Base-by-base conservation (phyloP, 2,888 invertebrate genomes). In the Griposia aprilina region DNA sequence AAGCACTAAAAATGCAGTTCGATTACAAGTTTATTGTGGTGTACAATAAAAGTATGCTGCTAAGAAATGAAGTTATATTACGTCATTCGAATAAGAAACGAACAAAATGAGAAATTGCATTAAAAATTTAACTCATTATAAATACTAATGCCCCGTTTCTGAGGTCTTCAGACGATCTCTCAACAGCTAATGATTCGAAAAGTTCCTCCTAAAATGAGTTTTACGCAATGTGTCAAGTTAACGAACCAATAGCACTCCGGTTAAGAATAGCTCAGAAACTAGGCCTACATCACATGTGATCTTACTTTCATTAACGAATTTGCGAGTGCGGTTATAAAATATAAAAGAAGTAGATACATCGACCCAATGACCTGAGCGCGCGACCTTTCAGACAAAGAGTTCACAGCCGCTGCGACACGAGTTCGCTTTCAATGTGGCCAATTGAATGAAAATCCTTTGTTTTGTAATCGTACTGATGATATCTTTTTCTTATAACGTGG, bases 381-480 rank as follows among this genome's bases (percentile, higher is more conserved):
- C 78, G 90, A 88, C 84, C 87, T 89, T 84, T 86, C 78, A 88
- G 82, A 91, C 88, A 89, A 90, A 89, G 84, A 87, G 87, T 86
- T 86, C 88, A 85, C 84, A 85, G 81, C 84, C 81, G 84, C 85
- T 88, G 89, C 82, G 86, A 87, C 88, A 85, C 87, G 79, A 86
- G 88, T 90, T 91, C 89, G 83, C 87, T 87, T 91, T 91, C 90
- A 89, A 90, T 88, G 90, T 87, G 80, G 86, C 78, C 90, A 90
- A 90, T 90, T 90, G 89, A 90, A 89, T 85, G 86, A 88, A 88
- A 90, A 90, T 81, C 90, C 90, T 90, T 92, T 92, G 93, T 93
- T 91, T 92, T 90, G 91, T 87, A 90, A 90, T 85, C 77, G 73
- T 80, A 80, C 79, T 81, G 90, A 89, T 84, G 76, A 55, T 87